phyloP scores from a whole-genome alignment of 2,888 invertebrate genomes.

The Eristalis intricaria region DNA sequence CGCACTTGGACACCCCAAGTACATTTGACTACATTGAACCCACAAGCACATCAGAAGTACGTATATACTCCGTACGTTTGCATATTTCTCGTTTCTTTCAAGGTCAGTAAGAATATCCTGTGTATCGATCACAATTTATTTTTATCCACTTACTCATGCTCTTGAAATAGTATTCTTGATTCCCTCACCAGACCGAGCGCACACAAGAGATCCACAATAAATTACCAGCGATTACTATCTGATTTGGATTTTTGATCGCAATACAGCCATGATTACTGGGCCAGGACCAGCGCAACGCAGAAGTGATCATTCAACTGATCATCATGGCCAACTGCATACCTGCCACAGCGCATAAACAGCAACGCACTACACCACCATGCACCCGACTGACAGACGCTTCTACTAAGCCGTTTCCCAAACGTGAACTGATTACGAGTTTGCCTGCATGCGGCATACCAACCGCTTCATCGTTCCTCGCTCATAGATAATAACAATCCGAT shows the following conservation, averaged over 20 bases:
- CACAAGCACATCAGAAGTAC: neutral
- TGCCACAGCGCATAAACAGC: neutral
- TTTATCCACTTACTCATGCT: neutral
- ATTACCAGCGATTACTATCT: conserved; percentile 27
- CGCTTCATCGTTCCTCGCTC: neutral
- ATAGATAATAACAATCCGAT: conserved; percentile 18
- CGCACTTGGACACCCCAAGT: neutral
- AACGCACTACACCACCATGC: neutral
- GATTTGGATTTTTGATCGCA: conserved; percentile 15
- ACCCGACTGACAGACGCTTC: conserved; percentile 3
- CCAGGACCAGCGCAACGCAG: neutral
- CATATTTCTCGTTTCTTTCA: neutral
- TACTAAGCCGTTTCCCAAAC: conserved; percentile 15
- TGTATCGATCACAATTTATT: neutral
- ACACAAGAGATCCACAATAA: conserved; percentile 4
- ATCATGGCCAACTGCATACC: conserved; percentile 14
- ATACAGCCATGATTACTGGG: conserved; percentile 8
- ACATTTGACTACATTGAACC: neutral
- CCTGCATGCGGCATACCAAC: neutral
- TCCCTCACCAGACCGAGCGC: neutral
- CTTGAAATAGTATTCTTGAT: neutral
- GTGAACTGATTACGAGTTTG: conserved; percentile 26
- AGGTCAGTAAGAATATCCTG: neutral
- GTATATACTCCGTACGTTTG: neutral
- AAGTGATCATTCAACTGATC: conserved; percentile 39